Base-by-base conservation (phyloP, 2,888 invertebrate genomes). In the Mayetiola destructor region DNA sequence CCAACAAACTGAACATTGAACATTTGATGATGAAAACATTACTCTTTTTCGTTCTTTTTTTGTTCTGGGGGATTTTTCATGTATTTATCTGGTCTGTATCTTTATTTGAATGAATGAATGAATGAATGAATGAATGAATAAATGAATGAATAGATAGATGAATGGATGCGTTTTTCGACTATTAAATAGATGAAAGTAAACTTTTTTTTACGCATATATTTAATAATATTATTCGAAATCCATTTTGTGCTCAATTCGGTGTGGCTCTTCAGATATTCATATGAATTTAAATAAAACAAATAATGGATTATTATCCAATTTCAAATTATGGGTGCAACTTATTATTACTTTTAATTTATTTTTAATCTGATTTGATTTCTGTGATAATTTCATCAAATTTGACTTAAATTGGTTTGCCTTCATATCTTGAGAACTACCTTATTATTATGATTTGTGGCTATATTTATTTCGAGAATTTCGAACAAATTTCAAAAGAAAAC, bases 101-200 rank as follows among this genome's bases (percentile, higher is more conserved):
- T n/a, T n/a, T n/a, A n/a, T n/a, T n/a, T n/a, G n/a, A n/a, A n/a
- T n/a, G n/a, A n/a, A n/a, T n/a, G n/a, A n/a, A n/a, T n/a, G n/a
- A n/a, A n/a, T n/a, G n/a, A n/a, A n/a, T n/a, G n/a, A n/a, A n/a
- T n/a, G n/a, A n/a, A n/a, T n/a, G n/a, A n/a, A n/a, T n/a, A n/a
- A n/a, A n/a, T n/a, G n/a, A n/a, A n/a, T n/a, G n/a, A n/a, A n/a
- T n/a, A n/a, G n/a, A n/a, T n/a, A n/a, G 48, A 48, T 27, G 48
- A 27, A 48, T 48, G 48, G n/a, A 48, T 48, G 27, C 23, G n/a
- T 48, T 48, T 27, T 48, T 27, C 27, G 27, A 27, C 48, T 48
- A 48, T 48, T 48, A 48, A 48, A 48, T 48, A 48, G 48, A 48
- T 48, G 48, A 48, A 27, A 48, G 48, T 27, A 27, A 48, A 48